Conservation (phyloP, 2,888 invertebrate genomes). For the Stramonita haemastoma region DNA sequence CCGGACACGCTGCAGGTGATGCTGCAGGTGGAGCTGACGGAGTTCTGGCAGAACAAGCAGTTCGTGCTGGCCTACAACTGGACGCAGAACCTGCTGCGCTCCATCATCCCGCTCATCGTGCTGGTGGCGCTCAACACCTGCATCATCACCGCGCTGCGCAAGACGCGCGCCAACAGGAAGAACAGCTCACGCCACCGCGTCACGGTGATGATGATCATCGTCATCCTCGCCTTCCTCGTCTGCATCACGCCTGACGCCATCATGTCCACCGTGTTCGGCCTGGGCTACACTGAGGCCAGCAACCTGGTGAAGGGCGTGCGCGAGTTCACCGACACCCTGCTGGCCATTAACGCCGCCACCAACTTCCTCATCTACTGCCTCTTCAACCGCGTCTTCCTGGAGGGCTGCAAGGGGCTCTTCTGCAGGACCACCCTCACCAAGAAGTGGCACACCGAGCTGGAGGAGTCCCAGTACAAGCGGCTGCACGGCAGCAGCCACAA, state of each 20-base stretch:
- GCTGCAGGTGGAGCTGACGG: conserved; percentile 65
- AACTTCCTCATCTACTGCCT: conserved; percentile 75
- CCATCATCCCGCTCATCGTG: conserved; percentile 72
- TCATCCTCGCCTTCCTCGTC: conserved; percentile 75
- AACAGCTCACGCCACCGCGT: conserved; percentile 57
- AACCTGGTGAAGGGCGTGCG: conserved; percentile 72
- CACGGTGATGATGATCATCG: conserved; percentile 71
- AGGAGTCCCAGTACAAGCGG: conserved; percentile 57
- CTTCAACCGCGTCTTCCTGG: conserved; percentile 75
- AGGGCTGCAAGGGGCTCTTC: conserved; percentile 61
- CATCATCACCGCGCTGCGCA: conserved; percentile 70
- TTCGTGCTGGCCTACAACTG: conserved; percentile 70
- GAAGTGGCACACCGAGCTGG: conserved; percentile 54
- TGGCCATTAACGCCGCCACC: conserved; percentile 73
- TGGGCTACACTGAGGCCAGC: conserved; percentile 74
- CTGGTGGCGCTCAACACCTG: conserved; percentile 71
- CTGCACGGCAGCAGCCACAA: conserved; percentile 44
- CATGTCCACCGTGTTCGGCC: conserved; percentile 73
- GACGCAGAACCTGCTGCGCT: conserved; percentile 73
- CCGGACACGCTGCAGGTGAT: conserved; percentile 54
- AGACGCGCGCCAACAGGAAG: conserved; percentile 63
- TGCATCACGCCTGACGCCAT: conserved; percentile 76
- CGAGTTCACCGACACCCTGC: conserved; percentile 74
- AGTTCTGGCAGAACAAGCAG: conserved; percentile 66
- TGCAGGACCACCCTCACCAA: conserved; percentile 48